Conservation (phyloP, 2,797 vertebrate species). For the Poecilia gillii region DNA sequence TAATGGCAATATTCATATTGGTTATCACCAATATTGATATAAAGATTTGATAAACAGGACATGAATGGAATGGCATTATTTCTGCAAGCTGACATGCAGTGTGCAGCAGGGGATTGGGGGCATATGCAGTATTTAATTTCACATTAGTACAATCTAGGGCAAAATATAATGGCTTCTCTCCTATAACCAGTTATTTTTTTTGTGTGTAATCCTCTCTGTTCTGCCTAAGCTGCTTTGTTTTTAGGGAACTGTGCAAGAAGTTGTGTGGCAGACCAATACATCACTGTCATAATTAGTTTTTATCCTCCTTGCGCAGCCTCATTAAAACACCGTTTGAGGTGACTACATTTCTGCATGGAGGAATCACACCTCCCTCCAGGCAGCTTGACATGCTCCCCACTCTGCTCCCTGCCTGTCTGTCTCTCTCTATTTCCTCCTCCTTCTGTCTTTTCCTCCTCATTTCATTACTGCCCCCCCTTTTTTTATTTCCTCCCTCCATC, state of each 20-base stretch:
- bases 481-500: conserved; percentile 11
- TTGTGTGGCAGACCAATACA: conserved; percentile 57
- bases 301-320: conserved; percentile 64
- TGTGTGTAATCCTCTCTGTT: conserved; percentile 38
- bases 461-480: conserved; percentile 4
- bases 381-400: conserved; percentile 61
- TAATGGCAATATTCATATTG: too few species aligned
- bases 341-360: conserved; percentile 67
- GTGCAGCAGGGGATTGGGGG: background rate
- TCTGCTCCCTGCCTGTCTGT: conserved; percentile 46
- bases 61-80: background rate
- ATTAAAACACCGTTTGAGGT: conserved; percentile 75
- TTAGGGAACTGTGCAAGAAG: conserved; percentile 26
- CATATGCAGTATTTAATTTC: background rate
- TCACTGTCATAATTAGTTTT: conserved; percentile 75
- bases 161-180: background rate
- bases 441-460: conserved; percentile 19
- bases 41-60: background rate
- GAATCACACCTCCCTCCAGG: conserved; percentile 60
- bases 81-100: background rate
- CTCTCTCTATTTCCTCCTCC: conserved; percentile 13
- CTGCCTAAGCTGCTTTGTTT: conserved; percentile 45
- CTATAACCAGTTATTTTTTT: conserved; percentile 18
- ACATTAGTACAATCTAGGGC: background rate
- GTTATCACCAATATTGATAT: too few species aligned